A percentile compares a stretch with the other conserved stretches of the same genome.
Conservation (phyloP, 92 coral and sea anemone species). For the Nematostella vectensis region DNA sequence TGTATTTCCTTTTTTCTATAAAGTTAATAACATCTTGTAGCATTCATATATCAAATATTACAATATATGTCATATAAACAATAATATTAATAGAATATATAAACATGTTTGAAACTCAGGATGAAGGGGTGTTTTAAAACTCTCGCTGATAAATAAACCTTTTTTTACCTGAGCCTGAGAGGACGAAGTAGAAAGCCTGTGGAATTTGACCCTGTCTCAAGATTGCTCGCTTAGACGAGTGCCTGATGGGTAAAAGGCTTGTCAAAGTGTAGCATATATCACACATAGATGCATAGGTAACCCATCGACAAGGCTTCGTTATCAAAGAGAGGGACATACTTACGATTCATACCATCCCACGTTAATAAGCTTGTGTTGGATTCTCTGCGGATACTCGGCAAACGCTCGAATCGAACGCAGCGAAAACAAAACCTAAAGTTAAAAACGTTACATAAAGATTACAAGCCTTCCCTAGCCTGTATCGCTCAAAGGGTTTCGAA, state of each 20-base stretch:
- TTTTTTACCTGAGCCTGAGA: constrained; percentile 98
- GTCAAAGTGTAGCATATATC: too few species aligned
- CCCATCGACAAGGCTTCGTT: too few species aligned
- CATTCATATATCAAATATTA: too few species aligned
- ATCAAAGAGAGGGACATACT: constrained; percentile 31
- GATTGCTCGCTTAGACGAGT: constrained; percentile 75
- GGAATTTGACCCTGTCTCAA: constrained; percentile 93
- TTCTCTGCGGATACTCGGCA: constrained; percentile 94
- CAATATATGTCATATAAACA: too few species aligned
- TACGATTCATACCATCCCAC: constrained; percentile 96
- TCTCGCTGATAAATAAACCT: too few species aligned
- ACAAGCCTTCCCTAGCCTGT: not conserved
- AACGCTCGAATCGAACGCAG: constrained; percentile 82
- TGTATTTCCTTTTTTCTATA: too few species aligned
- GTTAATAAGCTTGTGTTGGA: constrained; percentile 76
- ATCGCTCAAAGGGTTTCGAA: not conserved
- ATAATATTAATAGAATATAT: too few species aligned
- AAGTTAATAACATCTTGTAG: too few species aligned
- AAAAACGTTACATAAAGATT: not conserved
- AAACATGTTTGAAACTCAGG: too few species aligned
- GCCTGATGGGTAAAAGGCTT: constrained; percentile 41
- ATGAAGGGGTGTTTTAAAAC: too few species aligned
- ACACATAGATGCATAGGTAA: too few species aligned
- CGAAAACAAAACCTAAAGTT: constrained; percentile 70
- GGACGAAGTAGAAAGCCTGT: constrained; percentile 87